Evolutionary conservation across 2,797 vertebrate genomes (phyloP), one percentile per base, ranked within the genome.

Genomic region (Urophycis tenuis): DNA sequence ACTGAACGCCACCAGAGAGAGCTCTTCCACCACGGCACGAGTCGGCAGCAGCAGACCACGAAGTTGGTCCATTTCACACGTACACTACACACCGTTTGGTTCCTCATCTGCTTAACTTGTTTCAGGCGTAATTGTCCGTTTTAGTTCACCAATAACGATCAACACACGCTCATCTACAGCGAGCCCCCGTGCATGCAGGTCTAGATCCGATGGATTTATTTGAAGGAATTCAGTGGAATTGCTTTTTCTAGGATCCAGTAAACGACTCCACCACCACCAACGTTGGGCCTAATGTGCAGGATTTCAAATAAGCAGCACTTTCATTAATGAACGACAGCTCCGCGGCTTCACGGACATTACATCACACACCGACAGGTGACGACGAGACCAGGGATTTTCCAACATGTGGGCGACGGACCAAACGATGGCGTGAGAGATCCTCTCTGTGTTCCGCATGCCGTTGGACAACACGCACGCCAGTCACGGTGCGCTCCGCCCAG

Each of bases 401-500:
- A 76, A 69, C 78, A 49, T 79, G 78, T 79, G 78, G 78, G 49
- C 49, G 71, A 25, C 25, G 32, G 60, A 25, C 53, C 9, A 7
- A 39, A 31, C 41, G 49, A 74, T 74, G 74, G 19, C 17, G 31
- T n/a, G 15, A 22, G 15, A 22, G 84, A 81, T 80, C 31, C 36
- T 35, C 81, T 76, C 78, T 17, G 73, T 71, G 79, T 1, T 9
- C 4, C 0, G 64, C 81, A 69, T 79, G 75, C 49, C 69, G 75
- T 82, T 87, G 88, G 85, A 76, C 81, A 67, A 36, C 36, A 1
- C 69, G 33, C 74, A 31, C 79, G 83, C 77, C 88, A 84, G 67
- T 90, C 87, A 84, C 1, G 74, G 3, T 5, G 74, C 72, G 70
- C 49, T 79, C 82, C 88, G 82, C 88, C 88, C 87, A 80, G 53